These are phyloP conservation scores for Polyommatus iphigenia DNA, from an alignment of 2,888 invertebrate genomes.

Conservation along the genomic window DNA sequence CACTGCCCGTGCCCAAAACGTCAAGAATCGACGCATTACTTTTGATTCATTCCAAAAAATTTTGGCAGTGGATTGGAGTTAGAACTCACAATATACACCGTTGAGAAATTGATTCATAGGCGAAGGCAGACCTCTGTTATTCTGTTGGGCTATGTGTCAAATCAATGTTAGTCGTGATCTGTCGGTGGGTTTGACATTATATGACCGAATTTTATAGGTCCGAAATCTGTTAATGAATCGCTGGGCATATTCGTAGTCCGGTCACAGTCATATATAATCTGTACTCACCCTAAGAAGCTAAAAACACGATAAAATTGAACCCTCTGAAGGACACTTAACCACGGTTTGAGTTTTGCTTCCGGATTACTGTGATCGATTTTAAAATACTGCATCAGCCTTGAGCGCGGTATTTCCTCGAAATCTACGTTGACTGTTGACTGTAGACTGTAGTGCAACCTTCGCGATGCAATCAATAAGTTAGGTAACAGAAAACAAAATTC, in stretches of 20 bases:
- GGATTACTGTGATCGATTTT: background rate
- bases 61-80: background rate
- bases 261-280: no score
- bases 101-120: background rate
- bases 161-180: no score
- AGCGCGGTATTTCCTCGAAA: background rate
- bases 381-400: slow-evolving; percentile 17
- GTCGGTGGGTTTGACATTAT: no score
- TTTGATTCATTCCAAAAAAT: background rate
- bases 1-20: background rate
- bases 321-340: background rate
- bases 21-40: background rate
- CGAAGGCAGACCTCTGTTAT: no score
- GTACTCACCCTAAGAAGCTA: background rate
- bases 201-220: no score
- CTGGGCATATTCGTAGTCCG: no score
- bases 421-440: background rate
- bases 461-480: background rate
- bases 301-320: background rate
- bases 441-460: background rate
- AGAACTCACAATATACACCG: background rate
- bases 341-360: background rate
- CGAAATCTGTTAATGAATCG: no score
- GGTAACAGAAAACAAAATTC: slow-evolving; percentile 9
- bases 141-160: no score